Base-by-base conservation (phyloP, 2,113 vertebrate species). In the Tetrao urogallus region DNA sequence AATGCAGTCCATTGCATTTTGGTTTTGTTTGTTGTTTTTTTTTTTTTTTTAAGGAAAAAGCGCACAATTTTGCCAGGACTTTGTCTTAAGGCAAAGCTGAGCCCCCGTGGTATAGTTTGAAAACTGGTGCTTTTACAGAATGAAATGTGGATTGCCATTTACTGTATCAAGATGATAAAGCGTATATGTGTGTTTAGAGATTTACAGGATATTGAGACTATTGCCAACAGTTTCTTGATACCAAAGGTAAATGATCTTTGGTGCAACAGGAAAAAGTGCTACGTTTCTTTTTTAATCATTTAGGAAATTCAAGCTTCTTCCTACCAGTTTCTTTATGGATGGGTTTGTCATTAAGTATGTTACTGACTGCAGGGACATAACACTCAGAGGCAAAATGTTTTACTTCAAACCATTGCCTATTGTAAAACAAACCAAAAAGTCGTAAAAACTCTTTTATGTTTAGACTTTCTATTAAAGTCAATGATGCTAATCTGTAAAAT, bases 391-490 rank as follows among this genome's bases (percentile, higher is more conserved):
- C 34, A 10, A 0, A 87, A 24, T 40, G 20, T 81, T 67, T 83
- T 64, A 60, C 70, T 74, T 92, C 50, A 91, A 76, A 85, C n/a
- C 28, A 13, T 80, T 76, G 11, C 11, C 25, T 58, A 32, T 50
- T 52, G 28, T 71, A 61, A 36, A 61, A 10, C 79, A 64, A 57
- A 57, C 54, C 84, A 86, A 43, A 42, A 85, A 34, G 21, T 19
- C 25, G 80, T 86, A 77, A 73, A 93, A 92, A 60, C 34, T 88
- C 64, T 92, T 90, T 91, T 77, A 60, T 66, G 65, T 84, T 84
- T 27, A 92, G 61, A 69, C 47, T 82, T 75, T 11, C 67, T 91
- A n/a, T n/a, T 73, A 19, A 83, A 80, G 73, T 78, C 13, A 52
- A 7, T 79, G n/a, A 18, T 89, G 71, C 57, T 93, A 57, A 87